Base-by-base conservation (phyloP, 1,140 invertebrate species). In the Dolichoris vasculosae region DNA sequence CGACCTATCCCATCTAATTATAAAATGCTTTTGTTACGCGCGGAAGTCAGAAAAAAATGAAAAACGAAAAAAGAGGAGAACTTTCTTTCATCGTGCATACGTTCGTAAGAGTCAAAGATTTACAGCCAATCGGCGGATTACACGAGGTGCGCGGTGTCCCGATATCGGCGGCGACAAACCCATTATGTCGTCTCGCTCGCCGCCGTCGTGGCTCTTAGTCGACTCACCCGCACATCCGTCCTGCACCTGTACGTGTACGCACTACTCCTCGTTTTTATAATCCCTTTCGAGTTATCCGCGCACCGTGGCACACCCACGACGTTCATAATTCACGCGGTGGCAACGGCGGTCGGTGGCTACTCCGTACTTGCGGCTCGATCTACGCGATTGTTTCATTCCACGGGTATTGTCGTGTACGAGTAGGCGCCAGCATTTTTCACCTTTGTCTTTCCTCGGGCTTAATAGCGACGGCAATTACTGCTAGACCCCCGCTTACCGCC, bases 121-220 rank as follows among this genome's bases (percentile, higher is more conserved):
- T 91, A 91, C 88, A 88, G 88, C 87, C 90, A 91, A 91, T 91
- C 90, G 88, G 87, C 87, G 88, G 87, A 91, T 91, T 90, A 88
- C 87, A 77, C 40, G 78, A 30, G 55, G 17, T 4, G 48, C 82
- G 77, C 15, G 32, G 7, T 38, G 23, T 63, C 43, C 63, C 51
- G 79, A 86, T 83, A 86, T 83, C 76, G 81, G 71, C 82, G 75
- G 75, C 85, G 75, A 83, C 75, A 77, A 79, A 83, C 23, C 85
- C 80, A 83, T 86, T 86, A 86, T 79, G 82, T 82, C 76, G 81
- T 63, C 59, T 73, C 75, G 40, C 38, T 75, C 43, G 38, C 38
- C 69, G 82, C 48, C 82, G 82, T 30, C n/a, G n/a, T 26, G 55
- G 71, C 79, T 51, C 84, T 75, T 64, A 64, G 67, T 59, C 64